Base-by-base conservation (phyloP, 2,797 vertebrate genomes). In the Hipposideros larvatus region DNA sequence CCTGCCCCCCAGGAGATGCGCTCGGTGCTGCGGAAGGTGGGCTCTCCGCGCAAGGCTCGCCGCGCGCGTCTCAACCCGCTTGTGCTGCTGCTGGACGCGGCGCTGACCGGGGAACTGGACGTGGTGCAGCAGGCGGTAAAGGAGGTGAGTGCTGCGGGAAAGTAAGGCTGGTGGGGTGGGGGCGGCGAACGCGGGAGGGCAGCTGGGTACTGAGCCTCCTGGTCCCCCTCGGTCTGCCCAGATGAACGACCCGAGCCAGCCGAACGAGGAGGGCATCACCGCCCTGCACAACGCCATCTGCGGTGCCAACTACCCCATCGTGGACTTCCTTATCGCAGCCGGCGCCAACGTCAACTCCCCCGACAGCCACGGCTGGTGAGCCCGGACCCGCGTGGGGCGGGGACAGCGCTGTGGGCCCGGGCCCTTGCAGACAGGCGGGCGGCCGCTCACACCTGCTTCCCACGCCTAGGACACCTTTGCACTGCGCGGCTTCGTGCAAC, bases 281-380 rank as follows among this genome's bases (percentile, higher is more conserved):
- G 99, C 99, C 0, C 99, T 99, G 71, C 99, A 99, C 98, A 99
- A 99, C 0, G 99, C 99, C 78, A 99, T 99, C 98, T 99, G 99
- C 2, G 99, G 99, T 0, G 99, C 99, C 28, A 99, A 99, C 97
- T 99, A 99, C 85, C 89, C 98, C 7, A 98, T 99, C 0, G 99
- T 99, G 28, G 99, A 99, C 90, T 99, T 99, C 95, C 99, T 99
- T 59, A 99, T 99, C 68, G 98, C 98, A 11, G 98, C 98, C 0
- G 99, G 99, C 0, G 99, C 99, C 98, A 99, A 99, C 1, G 99
- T 99, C 97, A 99, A 99, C 41, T 98, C 99, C 1, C 99, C 99
- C 0, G 99, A 99, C 98, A 99, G 99, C 97, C 99, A 99, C 0
- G 99, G 99, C 95, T 99, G 99, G 99, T 99, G 97, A 98, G 98